Evolutionary conservation across 2,113 vertebrate species (phyloP), one percentile per base, ranked within the genome.

Genomic region (Herpailurus yagouaroundi): DNA sequence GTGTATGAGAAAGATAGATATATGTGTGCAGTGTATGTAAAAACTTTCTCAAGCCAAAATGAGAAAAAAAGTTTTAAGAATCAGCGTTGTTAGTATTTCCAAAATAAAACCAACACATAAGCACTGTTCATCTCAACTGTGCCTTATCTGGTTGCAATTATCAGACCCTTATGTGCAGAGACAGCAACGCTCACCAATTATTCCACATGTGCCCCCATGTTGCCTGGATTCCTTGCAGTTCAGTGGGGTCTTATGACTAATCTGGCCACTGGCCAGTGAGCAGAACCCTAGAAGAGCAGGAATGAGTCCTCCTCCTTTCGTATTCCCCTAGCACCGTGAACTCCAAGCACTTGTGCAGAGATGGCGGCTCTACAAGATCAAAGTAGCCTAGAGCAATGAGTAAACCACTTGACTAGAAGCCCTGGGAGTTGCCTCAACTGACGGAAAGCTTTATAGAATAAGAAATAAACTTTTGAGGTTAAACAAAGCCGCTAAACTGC

Each of bases 31-130:
- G 6, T n/a, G 5, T 41, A 45, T 64, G 27, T 80, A 88, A 94
- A 91, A 96, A 76, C 18, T 81, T 76, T 88, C 29, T 89, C 36
- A 83, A 87, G 84, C 82, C 31, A 89, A 88, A 94, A 79, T 63
- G 55, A 91, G 31, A 87, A 66, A 86, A 83, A n/a, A 6, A 29
- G 64, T 79, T 29, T 76, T 87, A 80, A 76, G 77, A 93, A 77
- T 23, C 12, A 45, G 48, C 27, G 52, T 71, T 71, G 92, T 97
- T 86, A 91, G 64, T 64, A 82, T 81, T 91, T 83, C 77, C 55
- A 73, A 93, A 91, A 94, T 93, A 84, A 92, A 95, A 82, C 31
- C 1, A 41, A 77, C 23, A 19, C 18, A 31, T 1, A 71, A 41
- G 55, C n/a, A 55, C 38, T 52, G 18, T 52, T 93, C 23, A 57